phyloP scores from a whole-genome alignment of 2,797 vertebrate species.

The Heterohyrax brucei region DNA sequence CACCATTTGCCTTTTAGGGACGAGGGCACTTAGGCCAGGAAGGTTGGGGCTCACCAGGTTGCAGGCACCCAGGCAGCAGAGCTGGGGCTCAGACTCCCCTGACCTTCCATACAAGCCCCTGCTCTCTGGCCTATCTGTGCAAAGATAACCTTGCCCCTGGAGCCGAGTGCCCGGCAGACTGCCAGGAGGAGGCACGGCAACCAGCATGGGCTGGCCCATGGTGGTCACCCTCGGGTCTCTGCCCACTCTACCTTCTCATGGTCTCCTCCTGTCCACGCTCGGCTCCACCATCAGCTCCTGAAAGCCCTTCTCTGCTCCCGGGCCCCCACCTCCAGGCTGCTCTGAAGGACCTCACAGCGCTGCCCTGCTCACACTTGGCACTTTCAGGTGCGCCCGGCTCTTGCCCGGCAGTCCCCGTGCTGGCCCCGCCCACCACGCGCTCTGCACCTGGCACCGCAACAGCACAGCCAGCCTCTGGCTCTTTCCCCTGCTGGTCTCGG shows the following conservation, averaged over 20 bases:
- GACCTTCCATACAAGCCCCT: too few relatives aligned
- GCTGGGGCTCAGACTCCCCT: too few relatives aligned
- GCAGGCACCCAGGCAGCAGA: neutral
- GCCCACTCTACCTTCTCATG: neutral
- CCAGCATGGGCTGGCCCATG: neutral
- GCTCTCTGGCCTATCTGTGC: too few relatives aligned
- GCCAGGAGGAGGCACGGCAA: neutral
- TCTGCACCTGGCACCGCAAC: neutral
- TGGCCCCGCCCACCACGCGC: neutral
- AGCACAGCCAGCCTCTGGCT: neutral
- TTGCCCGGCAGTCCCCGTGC: neutral
- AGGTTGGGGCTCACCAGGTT: too few relatives aligned
- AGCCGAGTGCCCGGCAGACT: neutral
- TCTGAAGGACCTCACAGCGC: neutral
- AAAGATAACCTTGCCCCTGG: neutral
- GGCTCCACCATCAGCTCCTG: neutral
- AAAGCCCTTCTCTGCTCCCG: neutral
- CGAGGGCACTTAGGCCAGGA: neutral
- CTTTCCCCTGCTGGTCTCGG: neutral
- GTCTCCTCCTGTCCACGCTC: neutral
- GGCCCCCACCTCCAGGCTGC: neutral
- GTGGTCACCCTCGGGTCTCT: neutral
- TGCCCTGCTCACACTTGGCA: neutral
- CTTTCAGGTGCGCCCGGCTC: neutral
- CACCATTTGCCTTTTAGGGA: neutral